These are phyloP conservation scores for Leucoptera coffeella DNA, from an alignment of 2,888 invertebrate species.

Conservation along the genomic window DNA sequence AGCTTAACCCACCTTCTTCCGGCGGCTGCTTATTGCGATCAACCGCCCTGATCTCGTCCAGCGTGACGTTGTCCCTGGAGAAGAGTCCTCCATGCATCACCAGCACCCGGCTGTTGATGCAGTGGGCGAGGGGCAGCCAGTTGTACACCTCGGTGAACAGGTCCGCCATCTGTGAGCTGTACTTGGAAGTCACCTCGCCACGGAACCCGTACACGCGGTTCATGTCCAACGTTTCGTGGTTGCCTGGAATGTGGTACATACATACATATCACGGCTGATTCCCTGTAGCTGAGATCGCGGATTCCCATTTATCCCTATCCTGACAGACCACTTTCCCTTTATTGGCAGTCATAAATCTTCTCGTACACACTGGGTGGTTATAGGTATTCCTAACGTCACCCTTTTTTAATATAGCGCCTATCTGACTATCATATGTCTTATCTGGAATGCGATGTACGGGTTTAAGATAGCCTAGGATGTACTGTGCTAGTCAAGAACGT, in stretches of 20 bases:
- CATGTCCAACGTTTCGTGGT: conserved; percentile 97
- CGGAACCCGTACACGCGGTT: conserved; percentile 99
- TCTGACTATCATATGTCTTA: no score
- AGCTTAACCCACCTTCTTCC: conserved; percentile 64
- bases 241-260: conserved; percentile 56
- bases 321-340: no score
- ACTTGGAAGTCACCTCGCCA: conserved; percentile 96
- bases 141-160: conserved; percentile 99
- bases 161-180: conserved; percentile 90
- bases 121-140: conserved; percentile 93
- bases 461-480: no score
- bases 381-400: no score
- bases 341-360: no score
- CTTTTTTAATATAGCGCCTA: no score
- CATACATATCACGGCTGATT: no score
- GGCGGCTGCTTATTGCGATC: conserved; percentile 96
- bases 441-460: conserved; percentile 3
- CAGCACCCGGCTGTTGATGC: conserved; percentile 74
- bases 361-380: no score
- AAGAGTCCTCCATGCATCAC: conserved; percentile 99
- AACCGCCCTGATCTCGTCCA: conserved; percentile 84
- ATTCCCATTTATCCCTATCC: no score
- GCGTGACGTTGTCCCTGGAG: conserved; percentile 85
- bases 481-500: no score
- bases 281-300: no score